These are phyloP conservation scores for Anomalospiza imberbis DNA, from an alignment of 2,797 vertebrate genomes.

Conservation along the genomic window DNA sequence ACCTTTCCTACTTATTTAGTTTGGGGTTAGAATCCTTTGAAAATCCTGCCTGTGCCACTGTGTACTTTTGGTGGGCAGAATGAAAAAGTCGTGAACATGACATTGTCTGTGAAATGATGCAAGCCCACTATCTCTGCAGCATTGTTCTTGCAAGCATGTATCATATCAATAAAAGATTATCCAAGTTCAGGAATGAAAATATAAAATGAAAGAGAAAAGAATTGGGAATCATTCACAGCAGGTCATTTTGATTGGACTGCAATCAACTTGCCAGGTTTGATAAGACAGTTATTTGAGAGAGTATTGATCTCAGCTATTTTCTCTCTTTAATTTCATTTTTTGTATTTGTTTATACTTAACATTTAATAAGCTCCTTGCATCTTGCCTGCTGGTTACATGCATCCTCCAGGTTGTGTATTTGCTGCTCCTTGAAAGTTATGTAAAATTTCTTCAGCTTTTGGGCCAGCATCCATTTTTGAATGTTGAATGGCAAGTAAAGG, in stretches of 20 bases:
- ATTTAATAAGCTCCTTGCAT: background rate
- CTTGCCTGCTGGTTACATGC: background rate
- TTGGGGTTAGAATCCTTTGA: background rate
- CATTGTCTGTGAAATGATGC: slow-evolving; percentile 39
- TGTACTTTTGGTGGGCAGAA: background rate
- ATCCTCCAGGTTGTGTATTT: background rate
- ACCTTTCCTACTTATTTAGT: background rate
- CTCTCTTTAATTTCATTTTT: slow-evolving; percentile 40
- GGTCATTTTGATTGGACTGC: slow-evolving; percentile 3
- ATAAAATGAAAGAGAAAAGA: slow-evolving; percentile 31
- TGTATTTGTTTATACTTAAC: slow-evolving; percentile 2
- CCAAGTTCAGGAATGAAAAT: background rate
- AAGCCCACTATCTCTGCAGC: background rate
- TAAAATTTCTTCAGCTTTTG: background rate
- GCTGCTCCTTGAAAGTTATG: background rate
- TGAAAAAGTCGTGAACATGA: background rate
- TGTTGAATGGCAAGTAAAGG: background rate
- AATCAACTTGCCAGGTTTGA: slow-evolving; percentile 36
- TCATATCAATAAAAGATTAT: slow-evolving; percentile 53
- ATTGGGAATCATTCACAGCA: slow-evolving; percentile 29
- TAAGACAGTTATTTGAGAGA: slow-evolving; percentile 30
- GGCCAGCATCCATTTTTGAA: rapidly evolving
- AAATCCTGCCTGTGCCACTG: background rate
- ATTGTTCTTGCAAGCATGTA: background rate
- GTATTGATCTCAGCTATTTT: slow-evolving; percentile 40